Percentiles rank a stretch among this genome's conserved stretches.
These are phyloP conservation scores for Upupa epops DNA, from an alignment of 2,113 vertebrate genomes.

Conservation along the genomic window DNA sequence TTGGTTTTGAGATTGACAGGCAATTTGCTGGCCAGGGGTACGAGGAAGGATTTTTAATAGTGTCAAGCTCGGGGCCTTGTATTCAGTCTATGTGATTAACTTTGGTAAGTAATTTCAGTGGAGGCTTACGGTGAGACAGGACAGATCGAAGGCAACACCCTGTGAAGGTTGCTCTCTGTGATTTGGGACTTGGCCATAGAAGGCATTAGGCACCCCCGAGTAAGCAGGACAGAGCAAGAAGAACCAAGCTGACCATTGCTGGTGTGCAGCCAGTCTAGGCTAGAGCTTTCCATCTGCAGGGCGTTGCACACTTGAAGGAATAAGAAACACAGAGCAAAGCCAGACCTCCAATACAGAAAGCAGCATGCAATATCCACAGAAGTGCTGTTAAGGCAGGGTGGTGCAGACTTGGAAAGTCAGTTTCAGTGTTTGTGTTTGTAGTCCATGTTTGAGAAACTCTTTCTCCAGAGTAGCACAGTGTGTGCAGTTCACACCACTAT, in stretches of 20 bases:
- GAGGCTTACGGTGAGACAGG: neutral
- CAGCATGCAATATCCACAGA: neutral
- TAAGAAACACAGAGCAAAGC: neutral
- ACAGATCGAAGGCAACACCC: neutral
- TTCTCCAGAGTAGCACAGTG: neutral
- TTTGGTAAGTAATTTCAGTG: neutral
- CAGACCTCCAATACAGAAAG: neutral
- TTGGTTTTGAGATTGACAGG: neutral
- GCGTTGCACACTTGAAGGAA: neutral
- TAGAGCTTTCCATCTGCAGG: neutral
- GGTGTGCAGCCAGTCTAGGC: neutral
- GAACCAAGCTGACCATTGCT: neutral
- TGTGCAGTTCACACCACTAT: neutral
- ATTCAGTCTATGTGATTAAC: neutral
- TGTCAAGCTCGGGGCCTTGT: neutral
- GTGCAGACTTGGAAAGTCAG: neutral
- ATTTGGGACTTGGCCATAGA: neutral
- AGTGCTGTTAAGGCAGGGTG: neutral
- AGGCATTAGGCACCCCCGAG: neutral
- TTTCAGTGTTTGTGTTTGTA: neutral
- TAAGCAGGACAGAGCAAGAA: neutral
- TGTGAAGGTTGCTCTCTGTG: neutral
- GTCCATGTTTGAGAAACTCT: neutral
- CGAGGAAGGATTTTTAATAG: neutral
- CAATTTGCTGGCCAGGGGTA: neutral